Percentiles rank a stretch among this genome's conserved stretches.
phyloP scores from a whole-genome alignment of 1,140 invertebrate genomes.

The Lasioglossum baleicum region DNA sequence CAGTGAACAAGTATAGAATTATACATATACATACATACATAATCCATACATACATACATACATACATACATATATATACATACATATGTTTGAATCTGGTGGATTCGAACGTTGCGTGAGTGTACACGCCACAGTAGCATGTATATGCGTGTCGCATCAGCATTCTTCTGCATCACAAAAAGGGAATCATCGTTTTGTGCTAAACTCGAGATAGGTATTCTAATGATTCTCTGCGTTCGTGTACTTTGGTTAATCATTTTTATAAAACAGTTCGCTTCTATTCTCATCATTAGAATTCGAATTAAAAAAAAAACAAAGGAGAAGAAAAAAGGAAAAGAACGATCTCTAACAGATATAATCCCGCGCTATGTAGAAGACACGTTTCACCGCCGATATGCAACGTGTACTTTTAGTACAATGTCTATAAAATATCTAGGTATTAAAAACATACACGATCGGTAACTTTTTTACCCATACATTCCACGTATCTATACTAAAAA shows the following conservation, averaged over 20 bases:
- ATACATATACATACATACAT: conserved; percentile 57
- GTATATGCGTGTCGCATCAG: conserved; percentile 11
- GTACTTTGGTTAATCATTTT: conserved; percentile 72
- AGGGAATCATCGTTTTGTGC: conserved; percentile 32
- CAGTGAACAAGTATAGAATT: conserved; percentile 75
- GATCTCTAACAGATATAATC: conserved; percentile 46
- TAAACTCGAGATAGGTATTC: conserved; percentile 33
- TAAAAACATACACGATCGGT: conserved; percentile 77
- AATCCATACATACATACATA: too few species aligned
- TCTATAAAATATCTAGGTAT: conserved; percentile 68
- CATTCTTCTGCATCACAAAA: conserved; percentile 9
- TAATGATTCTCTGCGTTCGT: conserved; percentile 41
- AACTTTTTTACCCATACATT: conserved; percentile 77
- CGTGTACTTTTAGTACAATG: conserved; percentile 53
- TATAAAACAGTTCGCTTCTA: conserved; percentile 64
- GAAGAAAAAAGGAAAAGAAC: conserved; percentile 41
- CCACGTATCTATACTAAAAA: conserved; percentile 70
- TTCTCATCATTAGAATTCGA: conserved; percentile 41
- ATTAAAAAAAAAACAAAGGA: conserved; percentile 58
- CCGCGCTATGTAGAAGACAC: conserved; percentile 50
- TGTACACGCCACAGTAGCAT: conserved; percentile 14
- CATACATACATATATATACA: conserved; percentile 29
- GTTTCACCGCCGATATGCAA: conserved; percentile 32
- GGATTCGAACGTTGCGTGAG: conserved; percentile 18
- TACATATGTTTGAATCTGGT: conserved; percentile 32